phyloP scores from a whole-genome alignment of 2,888 invertebrate genomes.

The Melieria picta region DNA sequence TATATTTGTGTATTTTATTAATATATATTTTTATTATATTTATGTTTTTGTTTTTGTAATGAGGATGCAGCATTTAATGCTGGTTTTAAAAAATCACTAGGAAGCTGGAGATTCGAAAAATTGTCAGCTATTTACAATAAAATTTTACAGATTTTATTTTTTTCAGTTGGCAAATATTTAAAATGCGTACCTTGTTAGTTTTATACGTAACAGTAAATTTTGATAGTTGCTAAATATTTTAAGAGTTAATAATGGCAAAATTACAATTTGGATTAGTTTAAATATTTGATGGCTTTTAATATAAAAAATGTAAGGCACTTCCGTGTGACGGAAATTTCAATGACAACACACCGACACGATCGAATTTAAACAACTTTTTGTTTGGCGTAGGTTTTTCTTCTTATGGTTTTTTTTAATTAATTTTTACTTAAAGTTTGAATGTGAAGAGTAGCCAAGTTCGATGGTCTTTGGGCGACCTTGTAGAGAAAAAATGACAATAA shows the following conservation, averaged over 20 bases:
- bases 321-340: constrained; percentile 65
- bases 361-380: background rate
- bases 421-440: background rate
- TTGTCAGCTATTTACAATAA: background rate
- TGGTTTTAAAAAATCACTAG: constrained; percentile 51
- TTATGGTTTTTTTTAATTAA: background rate
- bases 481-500: too few species aligned
- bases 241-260: constrained; percentile 10
- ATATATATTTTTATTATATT: constrained; percentile 22
- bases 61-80: constrained; percentile 52
- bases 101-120: constrained; percentile 46
- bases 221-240: background rate
- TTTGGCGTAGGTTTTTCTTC: constrained; percentile 12
- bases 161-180: constrained; percentile 8
- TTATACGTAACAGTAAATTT: constrained; percentile 1
- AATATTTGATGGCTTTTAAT: constrained; percentile 43
- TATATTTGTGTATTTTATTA: constrained; percentile 33
- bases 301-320: constrained; percentile 60
- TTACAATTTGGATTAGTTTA: constrained; percentile 43
- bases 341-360: too few species aligned
- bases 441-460: too few species aligned
- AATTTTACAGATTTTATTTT: background rate
- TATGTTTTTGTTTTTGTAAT: constrained; percentile 2
- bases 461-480: too few species aligned
- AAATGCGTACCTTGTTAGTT: background rate